These are phyloP conservation scores for Butorides virescens DNA, from an alignment of 2,113 vertebrate species.

Conservation along the genomic window DNA sequence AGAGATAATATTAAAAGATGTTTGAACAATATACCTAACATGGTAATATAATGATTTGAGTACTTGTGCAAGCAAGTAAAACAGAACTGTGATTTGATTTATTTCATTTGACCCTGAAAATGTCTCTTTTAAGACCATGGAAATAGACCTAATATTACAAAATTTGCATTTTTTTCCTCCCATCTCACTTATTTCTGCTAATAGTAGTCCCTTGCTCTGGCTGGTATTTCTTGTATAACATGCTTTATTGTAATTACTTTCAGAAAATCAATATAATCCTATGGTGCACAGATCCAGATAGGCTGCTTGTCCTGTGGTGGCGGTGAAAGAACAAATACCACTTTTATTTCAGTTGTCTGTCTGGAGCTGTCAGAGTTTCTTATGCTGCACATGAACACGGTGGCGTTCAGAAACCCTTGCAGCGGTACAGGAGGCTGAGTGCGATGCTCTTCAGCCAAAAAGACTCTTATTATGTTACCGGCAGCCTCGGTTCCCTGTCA, in stretches of 20 bases:
- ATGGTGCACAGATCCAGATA: not conserved
- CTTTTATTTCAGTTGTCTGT: not conserved
- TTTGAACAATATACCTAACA: not conserved
- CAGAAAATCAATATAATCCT: not conserved
- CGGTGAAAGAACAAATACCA: not conserved
- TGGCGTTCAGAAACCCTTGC: not conserved
- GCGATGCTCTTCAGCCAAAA: not conserved
- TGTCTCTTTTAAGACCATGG: not conserved
- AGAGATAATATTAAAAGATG: not conserved
- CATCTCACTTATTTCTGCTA: not conserved
- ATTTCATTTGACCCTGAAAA: not conserved
- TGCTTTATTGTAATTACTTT: not conserved
- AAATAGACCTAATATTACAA: not conserved
- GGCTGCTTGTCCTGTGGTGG: not conserved
- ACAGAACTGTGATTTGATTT: not conserved
- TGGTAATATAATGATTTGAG: not conserved
- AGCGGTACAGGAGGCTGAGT: accelerated
- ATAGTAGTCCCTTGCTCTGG: not conserved
- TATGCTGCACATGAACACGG: not conserved
- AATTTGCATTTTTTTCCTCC: not conserved
- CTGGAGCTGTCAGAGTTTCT: not conserved
- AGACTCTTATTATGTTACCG: not conserved
- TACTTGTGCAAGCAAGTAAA: not conserved
- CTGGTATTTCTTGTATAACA: not conserved
- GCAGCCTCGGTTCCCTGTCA: not conserved